A percentile compares a stretch with the other conserved stretches of the same genome.
Evolutionary conservation across 2,888 invertebrate genomes (phyloP).

Genomic region (Trisateles emortualis): DNA sequence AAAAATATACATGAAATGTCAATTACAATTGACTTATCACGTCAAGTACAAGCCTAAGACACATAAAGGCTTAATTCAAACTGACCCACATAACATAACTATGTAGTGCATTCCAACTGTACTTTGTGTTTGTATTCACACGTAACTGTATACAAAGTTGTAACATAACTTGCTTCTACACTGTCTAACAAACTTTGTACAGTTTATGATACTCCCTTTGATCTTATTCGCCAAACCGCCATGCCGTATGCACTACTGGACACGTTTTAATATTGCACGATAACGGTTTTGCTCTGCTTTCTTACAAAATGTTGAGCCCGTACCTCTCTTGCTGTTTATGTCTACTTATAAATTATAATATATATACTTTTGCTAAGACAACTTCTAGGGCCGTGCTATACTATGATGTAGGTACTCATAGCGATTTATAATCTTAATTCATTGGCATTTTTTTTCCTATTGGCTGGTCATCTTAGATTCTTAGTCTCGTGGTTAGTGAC

Average conservation of each 20-base stretch:
- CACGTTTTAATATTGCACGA: background rate
- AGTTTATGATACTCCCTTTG: conserved; percentile 24
- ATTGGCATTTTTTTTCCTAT: too few species aligned
- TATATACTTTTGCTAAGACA: too few species aligned
- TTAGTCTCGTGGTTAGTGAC: too few species aligned
- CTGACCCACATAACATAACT: background rate
- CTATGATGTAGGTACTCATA: too few species aligned
- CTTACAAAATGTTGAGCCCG: background rate
- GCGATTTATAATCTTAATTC: too few species aligned
- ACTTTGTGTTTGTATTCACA: conserved; percentile 9
- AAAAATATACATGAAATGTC: too few species aligned
- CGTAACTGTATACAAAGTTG: conserved; percentile 7
- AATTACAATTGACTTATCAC: too few species aligned
- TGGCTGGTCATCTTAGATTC: too few species aligned
- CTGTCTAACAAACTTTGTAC: conserved; percentile 15
- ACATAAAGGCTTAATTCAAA: background rate
- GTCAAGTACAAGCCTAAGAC: too few species aligned
- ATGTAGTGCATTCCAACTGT: background rate
- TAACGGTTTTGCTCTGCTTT: background rate
- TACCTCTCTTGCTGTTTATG: too few species aligned
- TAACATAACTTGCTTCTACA: conserved; percentile 11
- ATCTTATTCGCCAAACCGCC: conserved; percentile 23
- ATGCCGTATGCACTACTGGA: conserved; percentile 9
- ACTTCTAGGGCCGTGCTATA: too few species aligned
- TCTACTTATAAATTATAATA: too few species aligned